Evolutionary conservation across 2,797 vertebrate genomes (phyloP), one percentile per base, ranked within the genome.

Genomic region (Hoplostethus atlanticus): DNA sequence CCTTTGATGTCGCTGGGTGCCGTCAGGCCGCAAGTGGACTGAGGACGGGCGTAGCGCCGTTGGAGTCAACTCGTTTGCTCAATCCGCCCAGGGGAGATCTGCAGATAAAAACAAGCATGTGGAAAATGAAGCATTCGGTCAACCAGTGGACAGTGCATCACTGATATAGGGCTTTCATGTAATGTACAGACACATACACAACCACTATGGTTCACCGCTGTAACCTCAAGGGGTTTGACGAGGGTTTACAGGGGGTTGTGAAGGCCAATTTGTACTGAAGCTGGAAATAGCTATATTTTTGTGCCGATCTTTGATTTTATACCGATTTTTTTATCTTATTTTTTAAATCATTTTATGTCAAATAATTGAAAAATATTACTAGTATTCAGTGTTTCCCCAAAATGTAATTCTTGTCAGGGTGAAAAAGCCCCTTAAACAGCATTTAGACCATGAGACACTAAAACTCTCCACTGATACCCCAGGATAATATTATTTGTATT

Each of bases 1-100:
- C 93, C 94, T 94, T 93, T 92, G 92, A 93, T 86, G 90, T 85
- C 5, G 31, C 64, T 53, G 76, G 74, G 67, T 77, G 77, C 85
- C 54, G 89, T 91, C 91, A 86, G 86, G 87, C 83, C 70, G 74
- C 63, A 34, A 90, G 85, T 79, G 84, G 77, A 87, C 69, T 28
- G 78, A 83, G 81, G 77, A 84, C 67, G 76, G 75, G 51, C 47
- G 77, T 15, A 76, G 80, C 73, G 83, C 77, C 67, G 85, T 71
- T 79, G 79, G 75, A 89, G 84, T 84, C 47, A 47, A 83, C 68
- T 68, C 53, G 84, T 67, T 83, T 80, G 85, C 80, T 89, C 84
- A 60, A 80, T 88, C 85, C 77, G 44, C 85, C 82, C 47, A 21
- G 56, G 57, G 66, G 80, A 90, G 83, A 87, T 81, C 86, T 90